Evolutionary conservation across 2,113 vertebrate genomes (phyloP).

Genomic region (Tautogolabrus adspersus): DNA sequence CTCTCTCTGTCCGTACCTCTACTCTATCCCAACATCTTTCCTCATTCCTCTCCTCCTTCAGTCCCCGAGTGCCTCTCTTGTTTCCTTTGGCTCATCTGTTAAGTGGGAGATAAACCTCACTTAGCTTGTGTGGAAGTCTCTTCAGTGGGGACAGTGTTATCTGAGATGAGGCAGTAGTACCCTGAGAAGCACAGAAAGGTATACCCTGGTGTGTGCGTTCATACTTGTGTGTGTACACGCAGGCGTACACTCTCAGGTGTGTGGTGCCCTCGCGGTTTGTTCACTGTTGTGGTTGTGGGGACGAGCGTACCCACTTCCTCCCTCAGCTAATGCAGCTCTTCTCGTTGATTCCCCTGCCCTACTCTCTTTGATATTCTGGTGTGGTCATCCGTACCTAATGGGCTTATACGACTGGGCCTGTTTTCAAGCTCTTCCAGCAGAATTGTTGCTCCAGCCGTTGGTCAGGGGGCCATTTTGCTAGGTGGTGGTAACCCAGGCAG

Average conservation of each 20-base stretch:
- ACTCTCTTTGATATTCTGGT: conserved; percentile 33
- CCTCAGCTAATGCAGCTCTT: conserved; percentile 51
- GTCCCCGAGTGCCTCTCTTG: conserved; percentile 73
- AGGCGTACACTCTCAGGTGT: conserved; percentile 45
- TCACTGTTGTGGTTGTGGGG: conserved; percentile 55
- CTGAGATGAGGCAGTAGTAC: conserved; percentile 60
- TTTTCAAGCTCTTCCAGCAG: conserved; percentile 63
- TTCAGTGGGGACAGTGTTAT: conserved; percentile 72
- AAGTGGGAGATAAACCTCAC: conserved; percentile 78
- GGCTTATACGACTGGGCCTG: conserved; percentile 34
- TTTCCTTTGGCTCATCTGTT: conserved; percentile 78
- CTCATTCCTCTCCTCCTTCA: conserved; percentile 13
- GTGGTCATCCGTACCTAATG: conserved; percentile 69
- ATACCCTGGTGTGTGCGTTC: conserved; percentile 24
- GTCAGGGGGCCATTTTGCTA: conserved; percentile 45
- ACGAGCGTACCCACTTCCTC: conserved; percentile 57
- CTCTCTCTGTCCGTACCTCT: conserved; percentile 20
- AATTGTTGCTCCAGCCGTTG: conserved; percentile 55
- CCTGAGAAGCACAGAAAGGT: conserved; percentile 50
- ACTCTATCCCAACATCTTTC: conserved; percentile 21
- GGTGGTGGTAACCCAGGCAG: conserved; percentile 64
- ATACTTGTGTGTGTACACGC: neutral
- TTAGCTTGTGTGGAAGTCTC: conserved; percentile 74
- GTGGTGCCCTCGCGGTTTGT: conserved; percentile 53
- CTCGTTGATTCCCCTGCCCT: conserved; percentile 20